Percentiles rank a stretch among this genome's conserved stretches.
These are phyloP conservation scores for Cherax destructor DNA, from an alignment of 1,140 invertebrate genomes.

Conservation along the genomic window DNA sequence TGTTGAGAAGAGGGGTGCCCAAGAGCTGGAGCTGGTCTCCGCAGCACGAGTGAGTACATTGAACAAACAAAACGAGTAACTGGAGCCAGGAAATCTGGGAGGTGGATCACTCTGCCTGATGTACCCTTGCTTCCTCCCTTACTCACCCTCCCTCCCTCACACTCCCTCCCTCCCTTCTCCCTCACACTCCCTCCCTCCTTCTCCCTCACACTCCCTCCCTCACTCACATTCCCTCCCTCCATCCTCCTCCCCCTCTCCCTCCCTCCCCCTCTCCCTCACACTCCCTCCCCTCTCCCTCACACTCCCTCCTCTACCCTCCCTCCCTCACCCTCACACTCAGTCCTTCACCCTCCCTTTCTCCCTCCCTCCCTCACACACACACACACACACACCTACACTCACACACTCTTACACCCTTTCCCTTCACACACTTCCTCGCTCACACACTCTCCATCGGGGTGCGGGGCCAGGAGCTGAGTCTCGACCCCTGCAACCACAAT, in stretches of 20 bases:
- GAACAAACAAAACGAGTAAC: no score
- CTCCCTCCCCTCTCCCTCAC: neutral
- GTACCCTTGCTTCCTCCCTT: no score
- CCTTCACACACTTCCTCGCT: neutral
- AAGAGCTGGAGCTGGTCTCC: no score
- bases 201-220: neutral
- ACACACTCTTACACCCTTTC: neutral
- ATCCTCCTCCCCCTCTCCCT: neutral
- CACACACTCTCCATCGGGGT: neutral
- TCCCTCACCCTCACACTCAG: neutral
- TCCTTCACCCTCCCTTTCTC: neutral
- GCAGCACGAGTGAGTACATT: no score
- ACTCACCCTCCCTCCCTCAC: no score
- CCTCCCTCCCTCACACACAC: neutral
- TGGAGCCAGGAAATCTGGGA: no score
- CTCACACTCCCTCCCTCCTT: neutral
- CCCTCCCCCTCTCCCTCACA: neutral
- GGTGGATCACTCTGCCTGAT: no score
- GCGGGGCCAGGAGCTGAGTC: no score
- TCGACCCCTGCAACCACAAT: no score
- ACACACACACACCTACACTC: neutral
- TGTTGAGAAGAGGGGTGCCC: no score
- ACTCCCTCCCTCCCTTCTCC: no score
- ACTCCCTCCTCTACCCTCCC: neutral
- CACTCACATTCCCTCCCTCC: neutral